A percentile compares a stretch with the other conserved stretches of the same genome.
Evolutionary conservation across 1,140 invertebrate genomes (phyloP).

Genomic region (Andrena cerasifolii): DNA sequence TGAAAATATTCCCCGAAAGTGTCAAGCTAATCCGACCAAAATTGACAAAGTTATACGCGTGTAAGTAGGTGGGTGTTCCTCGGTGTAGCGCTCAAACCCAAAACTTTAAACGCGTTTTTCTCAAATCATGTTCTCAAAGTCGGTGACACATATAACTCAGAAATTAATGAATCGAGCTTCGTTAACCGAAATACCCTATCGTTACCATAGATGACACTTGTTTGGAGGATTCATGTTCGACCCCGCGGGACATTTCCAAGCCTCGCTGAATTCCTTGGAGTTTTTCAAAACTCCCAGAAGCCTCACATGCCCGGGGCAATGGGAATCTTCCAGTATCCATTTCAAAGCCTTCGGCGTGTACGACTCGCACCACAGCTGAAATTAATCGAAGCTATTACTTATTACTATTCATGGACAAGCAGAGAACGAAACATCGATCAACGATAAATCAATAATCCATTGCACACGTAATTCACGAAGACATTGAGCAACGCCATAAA

Average conservation of each 20-base stretch:
- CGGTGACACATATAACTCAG: too few species aligned
- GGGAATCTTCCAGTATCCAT: constrained; percentile 88
- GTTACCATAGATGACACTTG: constrained; percentile 88
- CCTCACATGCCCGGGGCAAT: constrained; percentile 89
- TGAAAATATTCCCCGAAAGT: too few species aligned
- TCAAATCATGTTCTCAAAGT: too few species aligned
- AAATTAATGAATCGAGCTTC: neutral
- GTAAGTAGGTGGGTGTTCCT: too few species aligned
- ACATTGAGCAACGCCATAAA: too few species aligned
- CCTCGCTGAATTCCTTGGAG: constrained; percentile 91
- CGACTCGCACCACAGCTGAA: constrained; percentile 91
- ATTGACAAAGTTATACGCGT: too few species aligned
- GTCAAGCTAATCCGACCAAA: too few species aligned
- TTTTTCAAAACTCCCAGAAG: constrained; percentile 93
- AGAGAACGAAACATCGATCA: too few species aligned
- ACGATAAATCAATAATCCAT: too few species aligned
- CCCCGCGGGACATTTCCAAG: constrained; percentile 89
- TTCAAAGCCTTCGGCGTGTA: constrained; percentile 85
- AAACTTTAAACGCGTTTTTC: too few species aligned
- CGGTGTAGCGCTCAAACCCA: too few species aligned
- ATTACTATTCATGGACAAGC: neutral
- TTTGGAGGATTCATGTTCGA: constrained; percentile 93
- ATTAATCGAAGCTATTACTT: constrained; percentile 25
- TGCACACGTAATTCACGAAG: too few species aligned
- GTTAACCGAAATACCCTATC: neutral